Conservation (phyloP, 2,113 vertebrate genomes). For the Motacilla tschutschensis region DNA sequence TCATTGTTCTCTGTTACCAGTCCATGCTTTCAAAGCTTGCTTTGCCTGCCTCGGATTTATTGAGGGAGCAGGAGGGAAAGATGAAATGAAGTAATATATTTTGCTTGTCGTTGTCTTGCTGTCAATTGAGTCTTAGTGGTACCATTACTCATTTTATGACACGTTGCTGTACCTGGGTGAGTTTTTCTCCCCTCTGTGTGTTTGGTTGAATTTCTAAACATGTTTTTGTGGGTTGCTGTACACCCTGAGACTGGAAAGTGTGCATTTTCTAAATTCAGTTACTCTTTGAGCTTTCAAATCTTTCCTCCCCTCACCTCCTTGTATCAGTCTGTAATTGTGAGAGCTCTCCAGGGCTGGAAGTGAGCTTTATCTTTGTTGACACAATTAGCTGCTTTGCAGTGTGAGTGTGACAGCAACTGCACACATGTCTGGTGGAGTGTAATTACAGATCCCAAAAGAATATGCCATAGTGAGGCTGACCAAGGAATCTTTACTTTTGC, state of each 20-base stretch:
- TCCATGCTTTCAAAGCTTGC: neutral
- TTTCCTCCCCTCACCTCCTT: neutral
- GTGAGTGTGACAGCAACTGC: neutral
- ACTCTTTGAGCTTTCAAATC: neutral
- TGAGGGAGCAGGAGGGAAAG: neutral
- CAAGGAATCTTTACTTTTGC: neutral
- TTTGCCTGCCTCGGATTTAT: neutral
- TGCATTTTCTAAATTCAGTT: neutral
- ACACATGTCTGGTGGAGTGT: neutral
- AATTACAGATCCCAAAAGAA: neutral
- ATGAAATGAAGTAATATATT: slow-evolving; percentile 47
- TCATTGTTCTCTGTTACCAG: neutral
- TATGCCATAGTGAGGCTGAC: neutral
- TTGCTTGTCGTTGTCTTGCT: slow-evolving; percentile 10
- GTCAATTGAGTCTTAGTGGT: slow-evolving; percentile 13
- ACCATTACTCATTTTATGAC: slow-evolving; percentile 24
- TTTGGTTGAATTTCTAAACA: neutral
- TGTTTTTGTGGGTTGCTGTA: neutral
- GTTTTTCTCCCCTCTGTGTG: neutral
- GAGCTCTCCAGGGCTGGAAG: neutral
- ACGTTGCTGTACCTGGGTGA: neutral
- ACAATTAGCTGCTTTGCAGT: neutral
- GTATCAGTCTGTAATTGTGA: neutral
- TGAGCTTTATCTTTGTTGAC: neutral
- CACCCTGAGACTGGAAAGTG: neutral